Base-by-base conservation (phyloP, 2,797 vertebrate genomes). In the Columba guinea region DNA sequence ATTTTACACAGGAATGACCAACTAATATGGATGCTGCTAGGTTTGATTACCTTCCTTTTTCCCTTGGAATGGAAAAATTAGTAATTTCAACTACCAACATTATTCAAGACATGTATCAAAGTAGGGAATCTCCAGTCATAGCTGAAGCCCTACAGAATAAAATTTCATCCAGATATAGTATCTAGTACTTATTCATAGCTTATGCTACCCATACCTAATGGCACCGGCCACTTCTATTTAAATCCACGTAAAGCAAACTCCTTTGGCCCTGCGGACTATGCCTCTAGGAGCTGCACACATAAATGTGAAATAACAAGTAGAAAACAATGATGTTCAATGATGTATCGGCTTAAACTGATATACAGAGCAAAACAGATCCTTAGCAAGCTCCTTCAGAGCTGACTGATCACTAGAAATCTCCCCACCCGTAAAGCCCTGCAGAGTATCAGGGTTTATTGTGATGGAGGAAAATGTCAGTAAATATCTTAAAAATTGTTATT, bases 371-470 rank as follows among this genome's bases (percentile, higher is more conserved):
- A 87, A 8, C 1, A 87, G 30, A 48, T 18, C 37, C 83, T 89
- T 71, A 83, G 68, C 49, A 89, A 90, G 21, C 23, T 92, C 32
- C 64, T 90, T 69, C 48, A 75, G 83, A 93, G 39, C 11, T 95
- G 83, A 88, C 74, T 93, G 81, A 90, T 89, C 26, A 11, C 64
- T 83, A n/a, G 78, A 92, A 92, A 80, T 71, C 53, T 32, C 71
- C 5, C 23, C 46, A 87, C 44, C 39, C 68, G 8, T 87, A 70
- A 67, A 11, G 28, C 14, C 28, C 18, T 0, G 1, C 20, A 69
- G 22, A 71, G 22, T 32, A 70, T 16, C 15, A 75, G 41, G 17
- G 18, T 53, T 94, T 88, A 59, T 64, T 67, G n/a, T 46, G n/a
- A 22, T 9, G 75, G 41, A 77, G 28, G 20, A 64, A 44, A 73